These are phyloP conservation scores for Arizona elegans DNA, from an alignment of 2,113 vertebrate species.

Conservation along the genomic window DNA sequence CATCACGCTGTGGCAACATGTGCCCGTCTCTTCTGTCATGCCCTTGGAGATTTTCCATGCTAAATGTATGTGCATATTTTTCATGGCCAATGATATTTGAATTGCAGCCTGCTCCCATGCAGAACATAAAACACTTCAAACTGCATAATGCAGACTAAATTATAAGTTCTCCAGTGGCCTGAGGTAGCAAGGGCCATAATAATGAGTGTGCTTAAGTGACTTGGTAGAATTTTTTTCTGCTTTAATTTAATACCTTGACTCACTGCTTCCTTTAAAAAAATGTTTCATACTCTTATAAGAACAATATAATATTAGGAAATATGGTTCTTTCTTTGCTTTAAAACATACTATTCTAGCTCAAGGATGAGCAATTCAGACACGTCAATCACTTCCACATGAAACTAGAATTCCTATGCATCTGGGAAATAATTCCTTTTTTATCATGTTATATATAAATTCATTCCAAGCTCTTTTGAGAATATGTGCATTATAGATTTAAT, in stretches of 20 bases:
- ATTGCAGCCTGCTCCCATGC: slow-evolving; percentile 84
- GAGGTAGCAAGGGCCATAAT: slow-evolving; percentile 86
- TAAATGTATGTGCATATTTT: slow-evolving; percentile 99
- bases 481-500: slow-evolving; percentile 6
- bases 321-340: slow-evolving; percentile 32
- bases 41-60: slow-evolving; percentile 91
- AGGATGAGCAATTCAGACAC: background rate
- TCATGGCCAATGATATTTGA: slow-evolving; percentile 93
- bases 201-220: slow-evolving; percentile 89
- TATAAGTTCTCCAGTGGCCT: slow-evolving; percentile 88
- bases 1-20: slow-evolving; percentile 80
- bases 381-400: background rate
- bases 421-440: background rate
- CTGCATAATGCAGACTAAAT: slow-evolving; percentile 96
- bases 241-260: slow-evolving; percentile 65
- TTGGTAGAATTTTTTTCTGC: slow-evolving; percentile 63
- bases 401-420: slow-evolving; percentile 21
- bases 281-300: slow-evolving; percentile 59
- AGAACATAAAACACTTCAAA: slow-evolving; percentile 94
- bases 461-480: slow-evolving; percentile 10
- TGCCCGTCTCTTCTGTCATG: slow-evolving; percentile 86
- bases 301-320: slow-evolving; percentile 43
- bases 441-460: slow-evolving; percentile 25
- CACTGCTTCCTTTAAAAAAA: slow-evolving; percentile 47
- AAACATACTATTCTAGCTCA: slow-evolving; percentile 33